Percentiles rank a stretch among this genome's conserved stretches.
phyloP scores from a whole-genome alignment of 2,888 invertebrate species.

The Glaucopsyche alexis region DNA sequence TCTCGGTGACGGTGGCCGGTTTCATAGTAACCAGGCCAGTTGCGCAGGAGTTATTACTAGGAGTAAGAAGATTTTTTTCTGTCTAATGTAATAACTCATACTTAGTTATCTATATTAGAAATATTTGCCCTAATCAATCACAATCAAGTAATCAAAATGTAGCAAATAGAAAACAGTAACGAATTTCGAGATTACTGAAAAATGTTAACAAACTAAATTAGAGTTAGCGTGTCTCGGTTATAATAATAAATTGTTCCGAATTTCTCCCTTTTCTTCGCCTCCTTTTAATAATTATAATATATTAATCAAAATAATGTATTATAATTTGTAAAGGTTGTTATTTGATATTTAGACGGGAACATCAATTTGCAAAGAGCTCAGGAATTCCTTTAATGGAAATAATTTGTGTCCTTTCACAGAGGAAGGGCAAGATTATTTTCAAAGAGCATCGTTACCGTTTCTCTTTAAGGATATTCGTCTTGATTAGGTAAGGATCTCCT shows the following conservation, averaged over 20 bases:
- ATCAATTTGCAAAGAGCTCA: constrained; percentile 22
- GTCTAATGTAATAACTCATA: too few species aligned
- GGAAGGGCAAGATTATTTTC: constrained; percentile 34
- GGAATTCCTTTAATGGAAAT: constrained; percentile 32
- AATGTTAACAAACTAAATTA: not conserved
- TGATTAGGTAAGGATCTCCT: constrained; percentile 4
- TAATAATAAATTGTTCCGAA: not conserved
- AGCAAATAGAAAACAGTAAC: too few species aligned
- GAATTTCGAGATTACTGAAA: not conserved
- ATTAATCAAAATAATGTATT: constrained; percentile 22
- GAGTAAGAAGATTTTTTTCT: too few species aligned
- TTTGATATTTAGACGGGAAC: constrained; percentile 22
- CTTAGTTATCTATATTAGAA: too few species aligned
- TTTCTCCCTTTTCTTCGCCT: not conserved
- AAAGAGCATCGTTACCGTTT: constrained; percentile 18
- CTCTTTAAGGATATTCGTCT: not conserved
- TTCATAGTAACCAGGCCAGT: too few species aligned
- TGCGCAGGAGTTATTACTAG: too few species aligned
- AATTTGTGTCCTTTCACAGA: constrained; percentile 37
- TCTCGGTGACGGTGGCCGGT: too few species aligned
- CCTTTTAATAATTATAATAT: not conserved
- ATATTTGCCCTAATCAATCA: too few species aligned
- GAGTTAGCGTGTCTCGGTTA: not conserved
- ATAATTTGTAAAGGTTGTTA: constrained; percentile 15
- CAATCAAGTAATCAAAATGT: too few species aligned